Evolutionary conservation across 2,888 invertebrate genomes (phyloP).

Genomic region (Lepidonotus clava): DNA sequence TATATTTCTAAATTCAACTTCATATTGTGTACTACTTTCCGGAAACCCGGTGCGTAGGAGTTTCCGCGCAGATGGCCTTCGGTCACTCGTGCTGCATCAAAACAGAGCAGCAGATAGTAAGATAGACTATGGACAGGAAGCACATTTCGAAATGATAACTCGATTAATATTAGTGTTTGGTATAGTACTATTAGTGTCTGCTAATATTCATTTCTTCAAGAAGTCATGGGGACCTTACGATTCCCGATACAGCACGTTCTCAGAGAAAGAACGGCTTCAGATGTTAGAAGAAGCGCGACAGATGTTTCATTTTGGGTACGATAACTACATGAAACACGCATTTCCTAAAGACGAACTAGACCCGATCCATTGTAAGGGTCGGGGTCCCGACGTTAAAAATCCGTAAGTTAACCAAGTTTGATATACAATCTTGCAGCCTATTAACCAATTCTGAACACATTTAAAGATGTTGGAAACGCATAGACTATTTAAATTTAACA

Average conservation of each 20-base stretch:
- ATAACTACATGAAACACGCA: constrained; percentile 85
- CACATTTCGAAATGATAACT: background rate
- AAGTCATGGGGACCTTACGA: constrained; percentile 68
- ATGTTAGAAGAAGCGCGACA: constrained; percentile 80
- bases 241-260: constrained; percentile 76
- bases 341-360: constrained; percentile 85
- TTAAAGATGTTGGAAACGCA: too few relatives aligned
- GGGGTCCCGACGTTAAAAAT: constrained; percentile 84
- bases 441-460: too few relatives aligned
- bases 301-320: constrained; percentile 84
- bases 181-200: constrained; percentile 23
- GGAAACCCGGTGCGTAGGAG: background rate
- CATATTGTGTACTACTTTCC: too few relatives aligned
- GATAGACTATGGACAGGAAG: background rate
- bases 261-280: constrained; percentile 75
- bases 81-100: constrained; percentile 2
- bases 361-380: constrained; percentile 84
- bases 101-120: background rate
- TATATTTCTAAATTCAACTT: too few relatives aligned
- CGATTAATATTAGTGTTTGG: background rate
- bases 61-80: background rate
- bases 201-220: constrained; percentile 57
- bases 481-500: too few relatives aligned
- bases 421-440: too few relatives aligned
- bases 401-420: constrained; percentile 82